A percentile compares a stretch with the other conserved stretches of the same genome.
phyloP scores from a whole-genome alignment of 2,888 invertebrate species.

The Cephonodes hylas region DNA sequence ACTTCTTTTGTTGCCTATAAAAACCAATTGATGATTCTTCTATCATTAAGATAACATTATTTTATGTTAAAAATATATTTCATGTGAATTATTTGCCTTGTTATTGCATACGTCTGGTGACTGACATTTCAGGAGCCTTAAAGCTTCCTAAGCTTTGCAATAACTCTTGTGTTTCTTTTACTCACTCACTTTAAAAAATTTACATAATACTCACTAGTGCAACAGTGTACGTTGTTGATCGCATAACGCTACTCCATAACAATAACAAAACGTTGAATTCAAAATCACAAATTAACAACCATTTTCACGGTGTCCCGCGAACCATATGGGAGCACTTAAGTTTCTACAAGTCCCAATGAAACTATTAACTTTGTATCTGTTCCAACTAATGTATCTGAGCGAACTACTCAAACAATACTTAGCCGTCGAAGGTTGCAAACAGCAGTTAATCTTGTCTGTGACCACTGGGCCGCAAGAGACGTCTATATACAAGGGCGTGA shows the following conservation, averaged over 20 bases:
- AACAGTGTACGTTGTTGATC: no score
- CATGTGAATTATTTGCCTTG: background rate
- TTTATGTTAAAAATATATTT: no score
- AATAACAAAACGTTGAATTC: no score
- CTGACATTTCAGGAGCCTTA: no score
- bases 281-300: background rate
- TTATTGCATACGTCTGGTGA: background rate
- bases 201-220: no score
- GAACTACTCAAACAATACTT: conserved; percentile 25
- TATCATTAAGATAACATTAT: background rate
- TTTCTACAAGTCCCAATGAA: background rate
- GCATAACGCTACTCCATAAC: no score
- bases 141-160: no score
- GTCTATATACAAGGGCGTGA: conserved; percentile 32
- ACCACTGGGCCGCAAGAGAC: conserved; percentile 32
- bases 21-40: conserved; percentile 19
- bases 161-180: no score
- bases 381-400: background rate
- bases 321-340: background rate
- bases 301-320: background rate
- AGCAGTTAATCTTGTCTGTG: conserved; percentile 37
- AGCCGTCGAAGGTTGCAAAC: conserved; percentile 36
- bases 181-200: no score
- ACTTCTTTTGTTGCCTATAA: conserved; percentile 14
- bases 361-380: background rate